Conservation (phyloP, 2,888 invertebrate species). For the Autographa gamma region DNA sequence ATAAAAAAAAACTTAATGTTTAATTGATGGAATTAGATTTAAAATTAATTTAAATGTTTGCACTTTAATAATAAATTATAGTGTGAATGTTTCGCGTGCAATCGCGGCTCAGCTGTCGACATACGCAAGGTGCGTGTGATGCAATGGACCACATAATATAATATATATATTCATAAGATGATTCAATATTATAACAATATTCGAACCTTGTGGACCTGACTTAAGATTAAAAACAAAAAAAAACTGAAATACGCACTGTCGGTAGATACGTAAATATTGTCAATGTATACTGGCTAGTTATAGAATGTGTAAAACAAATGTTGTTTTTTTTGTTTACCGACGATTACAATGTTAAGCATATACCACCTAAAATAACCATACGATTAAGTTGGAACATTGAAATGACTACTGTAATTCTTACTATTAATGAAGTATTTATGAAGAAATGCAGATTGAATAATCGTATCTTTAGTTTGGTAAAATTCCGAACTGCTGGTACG, state of each 20-base stretch:
- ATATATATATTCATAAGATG: constrained; percentile 42
- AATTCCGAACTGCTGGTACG: not conserved
- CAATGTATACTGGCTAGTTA: constrained; percentile 42
- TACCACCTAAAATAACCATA: constrained; percentile 32
- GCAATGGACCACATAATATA: constrained; percentile 52
- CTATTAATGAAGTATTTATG: not conserved
- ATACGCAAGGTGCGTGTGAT: constrained; percentile 43
- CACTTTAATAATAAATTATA: constrained; percentile 16
- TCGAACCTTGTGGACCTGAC: constrained; percentile 28
- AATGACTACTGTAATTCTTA: not conserved
- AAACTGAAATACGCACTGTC: constrained; percentile 32
- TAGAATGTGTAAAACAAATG: constrained; percentile 26
- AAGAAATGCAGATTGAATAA: not conserved
- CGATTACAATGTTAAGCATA: constrained; percentile 43
- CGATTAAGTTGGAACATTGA: not conserved
- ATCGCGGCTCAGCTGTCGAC: constrained; percentile 39
- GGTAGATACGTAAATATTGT: constrained; percentile 43
- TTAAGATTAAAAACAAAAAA: constrained; percentile 21
- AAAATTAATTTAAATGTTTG: constrained; percentile 1
- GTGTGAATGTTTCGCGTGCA: constrained; percentile 35
- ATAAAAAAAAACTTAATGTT: constrained; percentile 12
- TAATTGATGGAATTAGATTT: constrained; percentile 40
- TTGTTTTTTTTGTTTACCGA: constrained; percentile 42
- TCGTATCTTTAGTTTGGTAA: not conserved
- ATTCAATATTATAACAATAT: constrained; percentile 27